A percentile compares a stretch with the other conserved stretches of the same genome.
These are phyloP conservation scores for Camponotus fellah DNA, from an alignment of 2,888 invertebrate species.

Conservation along the genomic window DNA sequence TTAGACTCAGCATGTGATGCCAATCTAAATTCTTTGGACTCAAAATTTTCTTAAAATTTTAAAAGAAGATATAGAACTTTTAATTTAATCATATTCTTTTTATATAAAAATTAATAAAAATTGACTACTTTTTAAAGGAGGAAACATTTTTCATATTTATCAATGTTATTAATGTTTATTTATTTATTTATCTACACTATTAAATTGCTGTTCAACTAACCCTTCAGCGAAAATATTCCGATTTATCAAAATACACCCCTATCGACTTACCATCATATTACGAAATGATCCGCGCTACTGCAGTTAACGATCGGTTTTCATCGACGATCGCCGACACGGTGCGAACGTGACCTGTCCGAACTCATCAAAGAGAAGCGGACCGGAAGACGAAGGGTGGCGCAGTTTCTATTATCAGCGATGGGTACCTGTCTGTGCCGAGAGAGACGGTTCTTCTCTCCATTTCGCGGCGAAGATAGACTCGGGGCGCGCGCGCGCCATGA, in stretches of 20 bases:
- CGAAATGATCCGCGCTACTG: constrained; percentile 69
- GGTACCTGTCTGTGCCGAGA: constrained; percentile 39
- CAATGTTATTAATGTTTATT: neutral
- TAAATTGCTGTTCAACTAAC: neutral
- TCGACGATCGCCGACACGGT: constrained; percentile 62
- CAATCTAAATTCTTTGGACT: no score
- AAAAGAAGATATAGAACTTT: no score
- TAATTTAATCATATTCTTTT: no score
- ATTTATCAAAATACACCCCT: neutral
- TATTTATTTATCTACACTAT: neutral
- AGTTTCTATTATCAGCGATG: constrained; percentile 72
- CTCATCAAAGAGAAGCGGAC: constrained; percentile 31
- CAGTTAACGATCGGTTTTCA: constrained; percentile 75
- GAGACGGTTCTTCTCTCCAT: constrained; percentile 32
- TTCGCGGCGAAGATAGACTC: constrained; percentile 61
- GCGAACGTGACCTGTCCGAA: constrained; percentile 70
- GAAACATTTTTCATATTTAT: neutral
- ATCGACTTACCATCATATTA: constrained; percentile 59
- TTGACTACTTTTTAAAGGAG: no score
- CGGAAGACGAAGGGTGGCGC: constrained; percentile 64
- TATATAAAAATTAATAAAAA: no score
- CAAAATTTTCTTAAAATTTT: no score
- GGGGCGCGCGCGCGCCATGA: constrained; percentile 70
- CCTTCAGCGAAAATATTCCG: neutral
- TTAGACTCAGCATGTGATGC: no score